Percentiles rank a stretch among this genome's conserved stretches.
These are phyloP conservation scores for Plusia festucae DNA, from an alignment of 2,888 invertebrate genomes.

Conservation along the genomic window DNA sequence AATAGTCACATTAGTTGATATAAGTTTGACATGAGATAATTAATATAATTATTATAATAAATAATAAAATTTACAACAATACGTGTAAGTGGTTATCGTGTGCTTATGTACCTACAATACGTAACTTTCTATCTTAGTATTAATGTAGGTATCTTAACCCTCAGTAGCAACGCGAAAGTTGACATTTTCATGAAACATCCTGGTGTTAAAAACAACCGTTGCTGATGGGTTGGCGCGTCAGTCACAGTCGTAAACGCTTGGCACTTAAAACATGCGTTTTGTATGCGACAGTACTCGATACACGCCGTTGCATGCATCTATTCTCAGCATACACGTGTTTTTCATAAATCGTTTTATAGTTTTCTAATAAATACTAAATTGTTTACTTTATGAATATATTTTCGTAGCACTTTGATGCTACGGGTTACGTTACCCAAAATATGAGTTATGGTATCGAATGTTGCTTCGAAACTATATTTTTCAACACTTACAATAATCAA, in stretches of 20 bases:
- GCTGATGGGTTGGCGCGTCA: constrained; percentile 17
- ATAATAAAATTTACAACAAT: too few species aligned
- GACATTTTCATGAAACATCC: constrained; percentile 5
- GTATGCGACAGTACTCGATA: constrained; percentile 9
- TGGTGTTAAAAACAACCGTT: constrained; percentile 25
- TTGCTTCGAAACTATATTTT: background rate
- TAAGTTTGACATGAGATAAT: too few species aligned
- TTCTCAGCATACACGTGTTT: constrained; percentile 27
- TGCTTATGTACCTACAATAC: too few species aligned
- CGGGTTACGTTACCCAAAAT: background rate
- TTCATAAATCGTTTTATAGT: constrained; percentile 15
- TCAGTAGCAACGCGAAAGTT: background rate
- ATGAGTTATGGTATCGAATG: background rate
- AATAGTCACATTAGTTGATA: too few species aligned
- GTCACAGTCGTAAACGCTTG: constrained; percentile 31
- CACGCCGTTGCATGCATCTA: constrained; percentile 16
- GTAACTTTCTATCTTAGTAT: too few species aligned
- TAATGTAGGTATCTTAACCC: background rate
- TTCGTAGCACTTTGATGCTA: background rate
- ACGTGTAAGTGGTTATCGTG: too few species aligned
- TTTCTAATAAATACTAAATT: background rate
- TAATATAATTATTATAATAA: too few species aligned
- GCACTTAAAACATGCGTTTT: constrained; percentile 16
- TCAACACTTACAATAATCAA: too few species aligned
- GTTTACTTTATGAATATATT: constrained; percentile 1